Base-by-base conservation (phyloP, 2,888 invertebrate species). In the Pherbina coryleti region DNA sequence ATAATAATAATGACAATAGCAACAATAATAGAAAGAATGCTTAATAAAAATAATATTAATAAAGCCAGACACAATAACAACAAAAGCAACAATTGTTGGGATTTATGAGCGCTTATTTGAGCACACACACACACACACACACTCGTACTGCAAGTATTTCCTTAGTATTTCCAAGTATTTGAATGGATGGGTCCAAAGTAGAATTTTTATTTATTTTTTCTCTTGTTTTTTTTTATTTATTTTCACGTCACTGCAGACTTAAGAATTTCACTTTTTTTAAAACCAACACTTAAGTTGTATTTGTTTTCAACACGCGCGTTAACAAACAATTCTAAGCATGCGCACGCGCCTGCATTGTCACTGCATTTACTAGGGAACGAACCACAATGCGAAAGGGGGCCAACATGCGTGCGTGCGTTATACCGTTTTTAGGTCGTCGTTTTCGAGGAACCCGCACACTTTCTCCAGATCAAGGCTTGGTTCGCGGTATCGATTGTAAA, bases 31-130 rank as follows among this genome's bases (percentile, higher is more conserved):
- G 57, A 14, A 11, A 44, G 14, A 44, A 11, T 44, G 1, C 44
- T n/a, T 44, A 60, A 60, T 28, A 60, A 60, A 22, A 60, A 60
- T 22, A 60, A 60, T 22, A 60, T 9, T 22, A 60, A 19, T 34
- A 11, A 67, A 67, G 37, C 19, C 44, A 66, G 37, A 34, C 19
- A 34, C 34, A 67, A 67, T 67, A 37, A 67, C 17, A n/a, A 67
- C 60, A 22, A 67, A 19, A 67, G 9, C 37, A 67, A n/a, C 22
- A 44, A 37, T 67, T 44, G n/a, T 37, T 67, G 67, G 67, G 44
- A 34, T 37, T 67, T 37, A 37, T 37, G n/a, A 37, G 7, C 19
- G 67, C 2, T 37, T 19, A 44, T 67, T 37, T 14, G 9, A 67
- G n/a, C n/a, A 31, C 64, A 28, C 25, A 64, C 64, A 67, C 4